Evolutionary conservation across 2,113 vertebrate genomes (phyloP).

Genomic region (Melanerpes aurifrons): DNA sequence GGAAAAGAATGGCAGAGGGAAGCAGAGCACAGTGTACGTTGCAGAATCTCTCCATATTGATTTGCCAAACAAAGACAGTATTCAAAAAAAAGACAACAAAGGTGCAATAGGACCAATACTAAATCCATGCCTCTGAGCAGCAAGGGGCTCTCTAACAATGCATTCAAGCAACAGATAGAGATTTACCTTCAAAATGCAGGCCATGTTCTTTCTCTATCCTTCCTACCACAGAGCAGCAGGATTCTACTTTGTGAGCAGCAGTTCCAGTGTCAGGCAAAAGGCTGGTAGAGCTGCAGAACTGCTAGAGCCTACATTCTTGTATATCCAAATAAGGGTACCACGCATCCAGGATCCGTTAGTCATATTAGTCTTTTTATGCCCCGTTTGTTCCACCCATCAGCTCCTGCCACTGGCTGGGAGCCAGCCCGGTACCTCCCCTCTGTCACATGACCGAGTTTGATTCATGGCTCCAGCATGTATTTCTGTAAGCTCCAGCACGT

Average conservation of each 20-base stretch:
- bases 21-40: constrained; percentile 54
- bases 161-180: constrained; percentile 72
- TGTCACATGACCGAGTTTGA: constrained; percentile 68
- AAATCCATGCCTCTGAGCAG: constrained; percentile 58
- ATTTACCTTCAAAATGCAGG: constrained; percentile 84
- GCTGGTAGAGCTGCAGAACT: constrained; percentile 61
- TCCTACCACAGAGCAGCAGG: constrained; percentile 70
- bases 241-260: constrained; percentile 68
- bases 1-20: constrained; percentile 63
- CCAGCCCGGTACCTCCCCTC: constrained; percentile 66
- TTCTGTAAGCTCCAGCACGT: neutral
- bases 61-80: constrained; percentile 56
- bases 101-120: constrained; percentile 65
- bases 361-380: constrained; percentile 64
- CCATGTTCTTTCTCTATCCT: constrained; percentile 78
- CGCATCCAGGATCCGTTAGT: constrained; percentile 63
- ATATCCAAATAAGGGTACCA: constrained; percentile 67
- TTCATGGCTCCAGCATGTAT: constrained; percentile 40
- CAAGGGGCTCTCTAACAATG: constrained; percentile 56
- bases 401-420: constrained; percentile 69
- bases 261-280: constrained; percentile 59
- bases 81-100: constrained; percentile 53
- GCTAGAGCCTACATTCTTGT: constrained; percentile 70
- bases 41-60: constrained; percentile 68
- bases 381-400: constrained; percentile 70